phyloP scores from a whole-genome alignment of 2,888 invertebrate genomes.

The Orthonychiurus folsomi region DNA sequence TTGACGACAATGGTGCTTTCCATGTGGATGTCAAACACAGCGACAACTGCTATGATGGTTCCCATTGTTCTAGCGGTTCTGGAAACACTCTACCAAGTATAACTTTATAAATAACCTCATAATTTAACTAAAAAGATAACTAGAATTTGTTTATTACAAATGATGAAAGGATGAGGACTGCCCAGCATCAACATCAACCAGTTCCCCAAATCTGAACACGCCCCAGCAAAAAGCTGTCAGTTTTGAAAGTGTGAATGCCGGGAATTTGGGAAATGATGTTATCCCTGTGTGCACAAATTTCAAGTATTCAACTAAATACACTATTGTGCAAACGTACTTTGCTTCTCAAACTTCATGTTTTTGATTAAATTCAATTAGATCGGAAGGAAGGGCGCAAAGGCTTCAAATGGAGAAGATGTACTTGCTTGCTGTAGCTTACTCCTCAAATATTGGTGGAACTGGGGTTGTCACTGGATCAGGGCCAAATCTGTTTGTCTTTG shows the following conservation, averaged over 20 bases:
- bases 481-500: slow-evolving; percentile 33
- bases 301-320: no score
- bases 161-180: no score
- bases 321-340: no score
- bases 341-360: no score
- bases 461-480: slow-evolving; percentile 36
- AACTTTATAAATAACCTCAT: no score
- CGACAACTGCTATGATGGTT: slow-evolving; percentile 15
- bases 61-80: slow-evolving; percentile 1
- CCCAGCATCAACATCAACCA: no score
- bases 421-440: slow-evolving; percentile 34
- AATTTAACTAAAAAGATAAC: no score
- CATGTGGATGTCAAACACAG: slow-evolving; percentile 29
- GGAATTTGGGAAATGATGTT: not conserved
- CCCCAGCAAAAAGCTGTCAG: not conserved
- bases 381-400: not conserved
- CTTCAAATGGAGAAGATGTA: slow-evolving; percentile 28
- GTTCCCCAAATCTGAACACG: no score
- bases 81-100: not conserved
- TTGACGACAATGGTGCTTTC: slow-evolving; percentile 47
- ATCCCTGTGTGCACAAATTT: no score
- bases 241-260: not conserved
- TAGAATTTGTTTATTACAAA: no score
- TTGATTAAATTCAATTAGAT: not conserved
- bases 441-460: slow-evolving; percentile 41